Percentiles rank a stretch among this genome's conserved stretches.
These are phyloP conservation scores for Psilopogon haemacephalus DNA, from an alignment of 2,113 vertebrate genomes.

Conservation along the genomic window DNA sequence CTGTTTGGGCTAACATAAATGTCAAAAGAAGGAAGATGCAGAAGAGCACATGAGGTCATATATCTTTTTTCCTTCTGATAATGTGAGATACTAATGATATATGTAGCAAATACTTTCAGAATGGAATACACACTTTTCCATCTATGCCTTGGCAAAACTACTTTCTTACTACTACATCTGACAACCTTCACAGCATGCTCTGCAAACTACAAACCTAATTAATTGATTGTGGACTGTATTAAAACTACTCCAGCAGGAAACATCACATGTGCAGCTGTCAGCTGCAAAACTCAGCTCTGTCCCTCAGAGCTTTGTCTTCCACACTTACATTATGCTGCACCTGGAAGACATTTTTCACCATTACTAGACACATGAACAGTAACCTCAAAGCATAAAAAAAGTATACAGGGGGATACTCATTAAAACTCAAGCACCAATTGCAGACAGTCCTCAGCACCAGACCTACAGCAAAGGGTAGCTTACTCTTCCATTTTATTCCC, in stretches of 20 bases:
- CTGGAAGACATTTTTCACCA: slow-evolving; percentile 57
- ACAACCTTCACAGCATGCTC: background rate
- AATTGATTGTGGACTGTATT: slow-evolving; percentile 43
- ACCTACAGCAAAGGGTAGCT: background rate
- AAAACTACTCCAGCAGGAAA: slow-evolving; percentile 29
- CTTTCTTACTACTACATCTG: background rate
- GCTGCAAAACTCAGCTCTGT: slow-evolving; percentile 7
- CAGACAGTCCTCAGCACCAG: background rate
- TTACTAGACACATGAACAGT: slow-evolving; percentile 16
- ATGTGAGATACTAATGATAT: background rate
- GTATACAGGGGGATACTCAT: slow-evolving; percentile 25
- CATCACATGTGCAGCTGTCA: slow-evolving; percentile 53
- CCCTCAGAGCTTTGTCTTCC: slow-evolving; percentile 24
- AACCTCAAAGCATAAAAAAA: slow-evolving; percentile 40
- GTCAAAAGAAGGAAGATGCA: background rate
- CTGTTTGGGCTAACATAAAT: slow-evolving; percentile 3
- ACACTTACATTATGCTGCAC: slow-evolving; percentile 33
- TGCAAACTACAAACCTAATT: slow-evolving; percentile 1
- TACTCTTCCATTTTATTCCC: background rate
- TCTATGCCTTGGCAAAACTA: background rate
- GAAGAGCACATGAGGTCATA: background rate
- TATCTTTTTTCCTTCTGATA: background rate
- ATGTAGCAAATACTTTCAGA: background rate
- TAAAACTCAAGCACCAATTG: background rate
- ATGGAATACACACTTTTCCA: background rate